Evolutionary conservation across 2,797 vertebrate species (phyloP), one percentile per base, ranked within the genome.

Genomic region (Alca torda): DNA sequence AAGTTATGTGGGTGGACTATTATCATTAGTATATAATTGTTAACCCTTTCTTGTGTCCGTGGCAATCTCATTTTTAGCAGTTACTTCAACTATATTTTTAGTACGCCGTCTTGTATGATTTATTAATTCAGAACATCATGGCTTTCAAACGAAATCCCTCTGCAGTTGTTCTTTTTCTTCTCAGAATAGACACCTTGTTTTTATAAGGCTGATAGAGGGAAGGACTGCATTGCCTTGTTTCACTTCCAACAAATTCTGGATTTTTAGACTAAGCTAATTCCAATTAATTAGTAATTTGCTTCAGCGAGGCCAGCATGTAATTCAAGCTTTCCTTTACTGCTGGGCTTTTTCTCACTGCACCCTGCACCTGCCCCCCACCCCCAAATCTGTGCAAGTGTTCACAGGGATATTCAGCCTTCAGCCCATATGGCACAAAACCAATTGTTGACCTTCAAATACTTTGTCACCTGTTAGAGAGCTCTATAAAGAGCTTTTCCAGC

Each of bases 371-470:
- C 21, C 37, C 56, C 30, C 31, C 39, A 12, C 10, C 46, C 37
- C 35, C 82, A 92, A 41, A 73, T 67, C 76, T 82, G 37, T 76
- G 20, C 74, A 83, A 94, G 69, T 82, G 64, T 83, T 96, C 80
- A 73, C 93, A 87, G 64, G 46, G 23, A 16, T 86, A 57, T 90
- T 90, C 92, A 96, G 78, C 87, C 82, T 57, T 68, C 84, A 91
- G 89, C 57, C 56, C 68, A 7, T 70, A 83, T 90, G 65, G 63
- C 94, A 80, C 46, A 87, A 92, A 92, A 69, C 43, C 64, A 80
- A 4, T 60, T 89, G 76, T 24, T 77, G 67, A 86, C 81, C 73
- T 80, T 90, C 46, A 80, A 74, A 68, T 56, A 56, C 30, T 83
- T 89, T 39, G 50, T 89, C 37, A 39, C 79, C 60, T 93, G 95